These are phyloP conservation scores for Harpagus bidentatus DNA, from an alignment of 2,113 vertebrate genomes.

Conservation along the genomic window DNA sequence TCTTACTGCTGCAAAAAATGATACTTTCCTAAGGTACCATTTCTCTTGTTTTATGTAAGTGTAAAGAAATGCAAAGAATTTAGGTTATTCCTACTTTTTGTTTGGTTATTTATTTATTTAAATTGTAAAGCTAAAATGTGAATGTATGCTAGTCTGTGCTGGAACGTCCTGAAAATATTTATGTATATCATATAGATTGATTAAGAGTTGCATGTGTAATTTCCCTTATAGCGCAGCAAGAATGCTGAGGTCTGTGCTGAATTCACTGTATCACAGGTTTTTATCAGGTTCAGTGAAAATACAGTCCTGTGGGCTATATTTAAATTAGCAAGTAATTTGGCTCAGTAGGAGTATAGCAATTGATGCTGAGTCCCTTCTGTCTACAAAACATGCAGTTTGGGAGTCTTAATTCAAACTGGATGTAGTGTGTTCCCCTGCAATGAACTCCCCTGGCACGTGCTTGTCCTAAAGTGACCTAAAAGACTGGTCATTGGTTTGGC, in stretches of 20 bases:
- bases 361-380: slow-evolving; percentile 37
- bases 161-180: not conserved
- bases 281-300: not conserved
- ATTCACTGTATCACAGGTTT: not conserved
- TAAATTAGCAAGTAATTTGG: slow-evolving; percentile 26
- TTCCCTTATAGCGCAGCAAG: not conserved
- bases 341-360: slow-evolving; percentile 7
- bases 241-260: not conserved
- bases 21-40: not conserved
- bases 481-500: not conserved
- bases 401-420: not conserved
- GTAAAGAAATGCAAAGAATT: not conserved
- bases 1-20: not conserved
- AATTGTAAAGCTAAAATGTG: not conserved
- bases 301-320: slow-evolving; percentile 13
- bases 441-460: not conserved
- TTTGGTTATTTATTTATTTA: not conserved
- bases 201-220: not conserved
- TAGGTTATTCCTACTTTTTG: not conserved
- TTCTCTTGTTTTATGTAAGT: not conserved
- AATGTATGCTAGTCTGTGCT: not conserved
- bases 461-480: slow-evolving; percentile 25
- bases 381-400: not conserved
- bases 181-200: not conserved
- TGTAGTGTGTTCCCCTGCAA: not conserved